Base-by-base conservation (phyloP, 2,113 vertebrate species). In the Lagopus muta region DNA sequence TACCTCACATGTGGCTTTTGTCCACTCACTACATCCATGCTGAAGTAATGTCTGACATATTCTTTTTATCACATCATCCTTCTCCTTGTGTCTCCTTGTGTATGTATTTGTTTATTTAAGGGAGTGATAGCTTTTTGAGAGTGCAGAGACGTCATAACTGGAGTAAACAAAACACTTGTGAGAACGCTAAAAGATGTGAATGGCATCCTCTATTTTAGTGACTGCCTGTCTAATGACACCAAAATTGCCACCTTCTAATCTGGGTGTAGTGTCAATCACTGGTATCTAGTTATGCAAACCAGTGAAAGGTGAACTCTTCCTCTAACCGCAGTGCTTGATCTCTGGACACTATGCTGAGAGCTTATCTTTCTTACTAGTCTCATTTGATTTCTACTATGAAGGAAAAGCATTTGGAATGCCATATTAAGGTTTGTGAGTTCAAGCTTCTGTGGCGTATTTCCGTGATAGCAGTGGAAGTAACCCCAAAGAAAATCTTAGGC, bases 161-260 rank as follows among this genome's bases (percentile, higher is more conserved):
- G 25, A 72, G 90, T 88, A 93, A 97, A 92, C 88, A 96, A 86
- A 94, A 73, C 55, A 72, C 80, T 38, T 86, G 20, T 71, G 74
- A 91, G 88, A 55, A 86, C 92, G 79, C 54, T 89, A 70, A 42
- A 87, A 76, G 69, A 43, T 2, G 13, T 57, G 81, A 94, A 38
- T 57, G 82, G 50, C 52, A 38, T 70, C 54, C 28, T 86, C 38
- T 4, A 7, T 27, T 66, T 64, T 73, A 78, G 64, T 43, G 92
- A 40, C 64, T 85, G 25, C 62, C 32, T 28, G 52, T 72, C 70
- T 95, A 86, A 82, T 82, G 28, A 60, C 62, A 72, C 9, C 8
- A 71, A 95, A 87, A 95, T 89, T 76, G 61, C 10, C 54, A 22
- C 73, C 74, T 86, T 77, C 57, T 71, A 65, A 57, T 73, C 47